Base-by-base conservation (phyloP, 2,113 vertebrate species). In the Gnathonemus longibarbis region DNA sequence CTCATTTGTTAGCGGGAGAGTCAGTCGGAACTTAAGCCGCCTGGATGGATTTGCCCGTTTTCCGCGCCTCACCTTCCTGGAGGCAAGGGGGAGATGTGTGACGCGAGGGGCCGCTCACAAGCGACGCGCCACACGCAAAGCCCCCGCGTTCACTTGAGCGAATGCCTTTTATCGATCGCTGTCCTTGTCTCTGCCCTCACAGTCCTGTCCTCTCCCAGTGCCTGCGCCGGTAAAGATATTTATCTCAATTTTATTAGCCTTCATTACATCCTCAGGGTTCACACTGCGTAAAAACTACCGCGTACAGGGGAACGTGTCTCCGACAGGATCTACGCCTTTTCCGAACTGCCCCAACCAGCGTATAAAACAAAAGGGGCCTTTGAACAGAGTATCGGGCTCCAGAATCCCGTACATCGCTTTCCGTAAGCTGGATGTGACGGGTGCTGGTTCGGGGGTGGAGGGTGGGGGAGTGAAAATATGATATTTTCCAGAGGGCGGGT, bases 321-420 rank as follows among this genome's bases (percentile, higher is more conserved):
- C 88, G 91, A 91, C 70, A 49, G 70, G 66, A 62, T 90, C 5
- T 86, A 42, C 21, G 0, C 9, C 19, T 49, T 91, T 92, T 90
- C 90, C 86, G 6, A 85, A 85, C 83, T 8, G 21, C 21, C 83
- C 83, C 83, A 24, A 42, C 83, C 24, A 21, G 15, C 10, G 1
- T 8, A 42, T 15, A 5, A 17, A 19, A 77, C 35, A 77, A 80
- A 80, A 19, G 35, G 84, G 80, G 90, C 80, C 45, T 24, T 39
- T 49, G 56, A 62, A 7, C 42, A 70, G n/a, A 31, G 89, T 56
- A 27, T 31, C 45, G 66, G 8, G 45, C 58, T 66, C 58, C 58
- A 27, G 24, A 42, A 66, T 39, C 19, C 50, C 31, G 45, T 31
- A 85, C 39, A 27, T 85, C 8, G 15, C 6, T 19, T 85, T 85